These are phyloP conservation scores for Onychostoma macrolepis DNA, from an alignment of 2,113 vertebrate species.

Conservation along the genomic window DNA sequence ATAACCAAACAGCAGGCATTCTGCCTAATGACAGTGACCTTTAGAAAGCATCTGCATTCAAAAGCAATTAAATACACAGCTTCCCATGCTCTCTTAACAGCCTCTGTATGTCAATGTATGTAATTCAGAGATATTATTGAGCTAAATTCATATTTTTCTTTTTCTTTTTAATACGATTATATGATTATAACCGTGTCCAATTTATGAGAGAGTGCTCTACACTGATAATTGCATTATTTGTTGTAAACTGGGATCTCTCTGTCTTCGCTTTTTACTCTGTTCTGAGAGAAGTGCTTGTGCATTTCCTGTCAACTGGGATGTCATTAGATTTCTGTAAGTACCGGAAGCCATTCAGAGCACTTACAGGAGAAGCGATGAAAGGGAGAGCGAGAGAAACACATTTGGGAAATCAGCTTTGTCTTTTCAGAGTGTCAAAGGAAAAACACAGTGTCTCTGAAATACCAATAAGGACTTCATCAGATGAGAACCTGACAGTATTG, in stretches of 20 bases:
- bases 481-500: background rate
- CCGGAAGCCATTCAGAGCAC: constrained; percentile 19
- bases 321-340: constrained; percentile 35
- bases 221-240: constrained; percentile 14
- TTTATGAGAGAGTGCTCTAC: background rate
- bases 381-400: background rate
- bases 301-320: constrained; percentile 24
- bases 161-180: background rate
- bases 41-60: constrained; percentile 26
- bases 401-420: constrained; percentile 23
- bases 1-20: constrained; percentile 20
- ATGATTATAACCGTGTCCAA: background rate
- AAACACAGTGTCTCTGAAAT: constrained; percentile 11
- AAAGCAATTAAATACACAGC: background rate
- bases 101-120: background rate
- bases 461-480: background rate
- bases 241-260: background rate
- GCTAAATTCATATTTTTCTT: background rate
- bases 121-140: background rate
- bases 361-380: background rate
- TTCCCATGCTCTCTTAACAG: background rate
- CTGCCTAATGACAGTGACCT: constrained; percentile 15
- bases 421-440: background rate
- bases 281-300: constrained; percentile 16
- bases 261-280: background rate